Evolutionary conservation across 2,888 invertebrate species (phyloP), one percentile per base, ranked within the genome.

Genomic region (Mongoloraphidia duomilia): DNA sequence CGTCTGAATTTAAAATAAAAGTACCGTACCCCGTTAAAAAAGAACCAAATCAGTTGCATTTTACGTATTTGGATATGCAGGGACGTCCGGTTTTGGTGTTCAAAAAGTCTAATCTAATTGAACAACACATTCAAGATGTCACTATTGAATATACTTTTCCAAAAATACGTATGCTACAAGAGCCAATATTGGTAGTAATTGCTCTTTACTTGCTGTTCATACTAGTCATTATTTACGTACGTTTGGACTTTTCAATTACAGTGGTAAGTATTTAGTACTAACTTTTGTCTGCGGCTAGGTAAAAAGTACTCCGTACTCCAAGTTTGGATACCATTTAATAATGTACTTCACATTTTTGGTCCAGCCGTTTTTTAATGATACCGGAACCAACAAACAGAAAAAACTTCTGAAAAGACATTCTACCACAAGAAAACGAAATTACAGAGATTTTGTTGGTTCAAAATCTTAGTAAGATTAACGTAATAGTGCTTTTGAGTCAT

Each of bases 121-220:
- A 97, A 63, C 88, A 89, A 63, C 98, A 98, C 64, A 97, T 97
- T 61, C 88, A 93, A 68, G 89, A 92, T 67, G 89, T 98, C 65
- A 85, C 88, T 67, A 70, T 95, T 40, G 80, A 82, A 54, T 97
- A 96, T 67, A 82, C 80, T 57, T 96, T 92, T 77, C 83, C 89
- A 35, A 80, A 85, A 57, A 65, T 85, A 41, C 71, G 89, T 34
- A 82, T 98, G 80, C 71, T 97, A 40, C 90, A 92, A 63, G 97
- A 99, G 66, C 98, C 98, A 0, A 65, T 96, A 38, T 70, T 97
- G 46, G 84, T 96, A 34, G 84, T 92, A 52, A 74, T 80, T 33
- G 94, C 93, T 59, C 79, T 98, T 56, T 93, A 90, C 65, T 69
- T 88, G 38, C 71, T 98, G 55, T 99, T 98, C 72, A 63, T 94